phyloP scores from a whole-genome alignment of 1,140 invertebrate genomes.

The Ceratosolen fusciceps region DNA sequence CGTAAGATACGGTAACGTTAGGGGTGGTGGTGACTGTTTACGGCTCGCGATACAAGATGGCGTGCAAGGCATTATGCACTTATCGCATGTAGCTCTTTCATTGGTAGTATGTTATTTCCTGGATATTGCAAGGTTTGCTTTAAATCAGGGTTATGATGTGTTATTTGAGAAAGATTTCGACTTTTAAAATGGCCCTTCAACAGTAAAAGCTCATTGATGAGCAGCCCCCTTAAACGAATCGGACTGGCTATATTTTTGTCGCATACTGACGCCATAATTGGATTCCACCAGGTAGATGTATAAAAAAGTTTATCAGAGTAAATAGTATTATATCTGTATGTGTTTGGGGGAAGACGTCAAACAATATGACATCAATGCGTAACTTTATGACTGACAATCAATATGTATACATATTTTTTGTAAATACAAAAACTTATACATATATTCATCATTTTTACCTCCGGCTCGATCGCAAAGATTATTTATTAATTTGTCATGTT shows the following conservation, averaged over 20 bases:
- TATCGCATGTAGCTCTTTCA: background rate
- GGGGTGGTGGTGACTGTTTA: background rate
- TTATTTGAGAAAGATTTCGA: background rate
- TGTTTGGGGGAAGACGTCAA: no score
- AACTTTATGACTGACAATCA: no score
- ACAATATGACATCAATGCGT: no score
- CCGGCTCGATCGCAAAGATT: no score
- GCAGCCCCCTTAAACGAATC: no score
- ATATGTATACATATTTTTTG: no score
- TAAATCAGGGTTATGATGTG: background rate
- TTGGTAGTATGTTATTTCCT: background rate
- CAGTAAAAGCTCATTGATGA: background rate
- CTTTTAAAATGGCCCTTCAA: no score
- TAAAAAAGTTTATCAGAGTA: background rate
- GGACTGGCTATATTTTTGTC: background rate
- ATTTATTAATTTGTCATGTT: no score
- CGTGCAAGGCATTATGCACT: background rate
- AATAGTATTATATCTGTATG: no score
- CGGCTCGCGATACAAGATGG: background rate
- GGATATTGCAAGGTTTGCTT: background rate
- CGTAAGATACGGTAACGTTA: no score
- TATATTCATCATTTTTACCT: no score
- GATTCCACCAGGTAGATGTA: constrained; percentile 2
- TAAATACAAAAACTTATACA: no score
- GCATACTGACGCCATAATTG: constrained; percentile 7